Evolutionary conservation across 2,113 vertebrate species (phyloP).

Genomic region (Machaerirhynchus nigripectus): DNA sequence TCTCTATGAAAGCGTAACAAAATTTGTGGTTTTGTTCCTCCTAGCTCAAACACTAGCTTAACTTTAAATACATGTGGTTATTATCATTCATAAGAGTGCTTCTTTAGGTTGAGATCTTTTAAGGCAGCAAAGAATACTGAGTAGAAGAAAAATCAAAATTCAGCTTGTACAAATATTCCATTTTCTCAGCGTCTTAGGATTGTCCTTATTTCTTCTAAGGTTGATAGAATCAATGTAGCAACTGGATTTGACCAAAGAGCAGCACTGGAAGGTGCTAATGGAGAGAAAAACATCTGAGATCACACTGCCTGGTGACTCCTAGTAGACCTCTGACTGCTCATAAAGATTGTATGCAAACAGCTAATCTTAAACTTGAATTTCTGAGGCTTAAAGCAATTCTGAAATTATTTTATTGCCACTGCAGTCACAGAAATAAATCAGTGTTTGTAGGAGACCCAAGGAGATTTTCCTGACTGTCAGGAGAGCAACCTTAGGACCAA

Average conservation of each 20-base stretch:
- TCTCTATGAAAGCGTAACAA: not conserved
- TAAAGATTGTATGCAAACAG: not conserved
- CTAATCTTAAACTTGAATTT: not conserved
- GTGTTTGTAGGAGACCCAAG: not conserved
- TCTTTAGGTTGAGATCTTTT: not conserved
- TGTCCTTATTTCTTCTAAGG: not conserved
- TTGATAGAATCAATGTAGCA: not conserved
- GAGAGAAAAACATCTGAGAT: not conserved
- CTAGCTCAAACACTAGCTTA: not conserved
- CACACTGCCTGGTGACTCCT: not conserved
- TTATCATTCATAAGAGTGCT: not conserved
- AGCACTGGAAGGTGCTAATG: not conserved
- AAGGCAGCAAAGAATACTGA: not conserved
- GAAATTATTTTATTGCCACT: slow-evolving; percentile 13
- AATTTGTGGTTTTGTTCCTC: not conserved
- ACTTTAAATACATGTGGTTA: not conserved
- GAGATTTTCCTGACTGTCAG: not conserved
- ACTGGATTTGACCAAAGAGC: not conserved
- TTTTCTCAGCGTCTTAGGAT: not conserved
- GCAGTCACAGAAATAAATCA: not conserved
- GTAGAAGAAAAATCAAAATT: not conserved
- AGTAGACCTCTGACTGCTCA: not conserved
- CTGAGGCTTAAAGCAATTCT: not conserved
- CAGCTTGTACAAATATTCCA: not conserved
- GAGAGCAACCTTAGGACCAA: not conserved